Evolutionary conservation across 2,113 vertebrate species (phyloP).

Genomic region (Brachionichthys hirsutus): DNA sequence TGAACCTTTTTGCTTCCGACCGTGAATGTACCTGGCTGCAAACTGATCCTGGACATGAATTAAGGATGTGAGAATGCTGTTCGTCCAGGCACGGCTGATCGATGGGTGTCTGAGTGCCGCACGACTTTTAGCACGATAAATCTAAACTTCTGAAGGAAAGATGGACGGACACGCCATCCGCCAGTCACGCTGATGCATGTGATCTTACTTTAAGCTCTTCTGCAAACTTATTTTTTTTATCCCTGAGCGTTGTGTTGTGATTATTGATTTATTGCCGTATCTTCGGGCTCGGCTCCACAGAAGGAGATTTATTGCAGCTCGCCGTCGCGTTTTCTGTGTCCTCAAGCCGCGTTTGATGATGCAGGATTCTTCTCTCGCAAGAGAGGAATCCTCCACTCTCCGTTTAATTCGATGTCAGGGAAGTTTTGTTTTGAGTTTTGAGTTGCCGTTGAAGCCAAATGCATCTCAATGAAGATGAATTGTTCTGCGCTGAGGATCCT

Average conservation of each 20-base stretch:
- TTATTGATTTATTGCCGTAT: constrained; percentile 39
- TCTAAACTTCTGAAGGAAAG: constrained; percentile 25
- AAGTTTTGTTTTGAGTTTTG: constrained; percentile 5
- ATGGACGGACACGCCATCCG: constrained; percentile 3
- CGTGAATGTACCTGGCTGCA: too few species aligned
- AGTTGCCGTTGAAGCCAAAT: constrained; percentile 17
- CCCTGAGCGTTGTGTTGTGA: constrained; percentile 15
- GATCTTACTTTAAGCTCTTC: constrained; percentile 29
- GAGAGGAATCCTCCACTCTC: constrained; percentile 17
- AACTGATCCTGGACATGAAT: too few species aligned
- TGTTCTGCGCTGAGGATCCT: constrained; percentile 21
- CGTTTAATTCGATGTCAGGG: constrained; percentile 25
- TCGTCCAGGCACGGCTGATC: too few species aligned
- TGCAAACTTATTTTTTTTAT: constrained; percentile 34
- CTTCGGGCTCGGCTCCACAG: constrained; percentile 29
- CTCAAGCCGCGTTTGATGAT: constrained; percentile 6
- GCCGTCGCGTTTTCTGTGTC: constrained; percentile 4
- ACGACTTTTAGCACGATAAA: constrained; percentile 26
- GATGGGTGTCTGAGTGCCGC: constrained; percentile 19
- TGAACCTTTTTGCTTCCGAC: too few species aligned
- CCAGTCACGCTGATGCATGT: constrained; percentile 10
- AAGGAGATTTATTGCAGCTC: constrained; percentile 35
- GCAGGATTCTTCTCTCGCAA: neutral
- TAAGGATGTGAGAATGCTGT: too few species aligned
- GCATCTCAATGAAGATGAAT: constrained; percentile 40